Evolutionary conservation across 2,888 invertebrate genomes (phyloP), one percentile per base, ranked within the genome.

Genomic region (Drosophila neotestacea): DNA sequence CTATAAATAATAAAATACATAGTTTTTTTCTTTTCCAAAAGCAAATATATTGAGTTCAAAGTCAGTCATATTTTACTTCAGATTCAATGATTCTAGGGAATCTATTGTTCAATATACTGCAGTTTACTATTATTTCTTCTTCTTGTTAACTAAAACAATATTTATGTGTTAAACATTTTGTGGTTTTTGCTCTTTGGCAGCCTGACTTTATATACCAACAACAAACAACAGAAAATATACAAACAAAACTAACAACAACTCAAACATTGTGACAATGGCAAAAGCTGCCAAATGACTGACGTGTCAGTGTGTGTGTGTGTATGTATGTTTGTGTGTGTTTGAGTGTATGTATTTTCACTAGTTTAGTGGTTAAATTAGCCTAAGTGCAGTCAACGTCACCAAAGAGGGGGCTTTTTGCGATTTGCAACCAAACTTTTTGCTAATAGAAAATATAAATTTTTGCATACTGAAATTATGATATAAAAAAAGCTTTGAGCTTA

Each of bases 351-450:
- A 39, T 41, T 30, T 66, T 7, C 56, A 48, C 48, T 72, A 64
- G 69, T 68, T 84, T 73, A 60, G 83, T 70, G 83, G 83, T 84
- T 78, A 78, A 85, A 88, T 84, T 88, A 88, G 83, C 71, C 88
- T 70, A 83, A 84, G 86, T 88, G 83, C 81, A 80, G 67, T 73
- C 73, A 76, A 71, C 60, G 41, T 59, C 61, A 79, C 36, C 44
- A 39, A 62, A 64, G 52, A 59, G 69, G 42, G 48, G 44, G 77
- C 71, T 67, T 83, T 80, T 86, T 80, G 85, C 73, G 77, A 74
- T 44, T 48, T 60, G 56, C 9, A 50, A 34, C 41, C 56, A 70
- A 78, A 76, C 61, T 58, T 70, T 73, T 55, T 44, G 48, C 70
- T 70, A 84, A 82, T 86, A 84, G 79, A 72, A 84, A 69, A 70